phyloP scores from a whole-genome alignment of 1,140 invertebrate species.

The Ceratoteleas bidentatus region DNA sequence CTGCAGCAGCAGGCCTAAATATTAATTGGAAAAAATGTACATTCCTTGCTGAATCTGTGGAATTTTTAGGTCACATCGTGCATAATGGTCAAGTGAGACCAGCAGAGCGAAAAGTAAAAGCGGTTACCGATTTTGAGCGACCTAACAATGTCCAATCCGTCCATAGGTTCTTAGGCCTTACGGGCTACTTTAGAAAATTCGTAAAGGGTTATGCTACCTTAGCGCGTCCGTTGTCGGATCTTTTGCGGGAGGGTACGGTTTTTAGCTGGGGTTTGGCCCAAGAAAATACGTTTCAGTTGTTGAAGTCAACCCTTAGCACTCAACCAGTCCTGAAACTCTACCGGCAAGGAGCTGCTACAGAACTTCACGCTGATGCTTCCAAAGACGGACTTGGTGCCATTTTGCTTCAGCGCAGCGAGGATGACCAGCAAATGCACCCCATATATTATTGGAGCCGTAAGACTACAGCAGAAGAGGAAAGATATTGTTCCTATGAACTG shows the following conservation, averaged over 20 bases:
- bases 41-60: slow-evolving; percentile 63
- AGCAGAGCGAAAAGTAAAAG: slow-evolving; percentile 65
- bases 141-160: slow-evolving; percentile 15
- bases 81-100: slow-evolving; percentile 67
- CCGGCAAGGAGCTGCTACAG: slow-evolving; percentile 5
- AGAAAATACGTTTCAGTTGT: slow-evolving; percentile 8
- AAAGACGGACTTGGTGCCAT: not conserved
- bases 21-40: slow-evolving; percentile 75
- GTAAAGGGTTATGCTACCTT: slow-evolving; percentile 13
- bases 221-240: slow-evolving; percentile 12
- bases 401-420: not conserved
- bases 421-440: not conserved
- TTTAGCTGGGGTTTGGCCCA: slow-evolving; percentile 10
- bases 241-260: not conserved
- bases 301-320: slow-evolving; percentile 6
- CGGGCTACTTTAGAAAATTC: slow-evolving; percentile 17
- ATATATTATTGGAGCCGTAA: not conserved
- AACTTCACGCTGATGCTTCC: not conserved
- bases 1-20: slow-evolving; percentile 72
- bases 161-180: slow-evolving; percentile 9
- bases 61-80: slow-evolving; percentile 72
- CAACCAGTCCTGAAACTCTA: slow-evolving; percentile 13
- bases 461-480: not conserved
- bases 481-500: too few relatives aligned
- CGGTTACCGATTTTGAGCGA: slow-evolving; percentile 47